Conservation (phyloP, 2,797 vertebrate species). For the Nothura maculosa region DNA sequence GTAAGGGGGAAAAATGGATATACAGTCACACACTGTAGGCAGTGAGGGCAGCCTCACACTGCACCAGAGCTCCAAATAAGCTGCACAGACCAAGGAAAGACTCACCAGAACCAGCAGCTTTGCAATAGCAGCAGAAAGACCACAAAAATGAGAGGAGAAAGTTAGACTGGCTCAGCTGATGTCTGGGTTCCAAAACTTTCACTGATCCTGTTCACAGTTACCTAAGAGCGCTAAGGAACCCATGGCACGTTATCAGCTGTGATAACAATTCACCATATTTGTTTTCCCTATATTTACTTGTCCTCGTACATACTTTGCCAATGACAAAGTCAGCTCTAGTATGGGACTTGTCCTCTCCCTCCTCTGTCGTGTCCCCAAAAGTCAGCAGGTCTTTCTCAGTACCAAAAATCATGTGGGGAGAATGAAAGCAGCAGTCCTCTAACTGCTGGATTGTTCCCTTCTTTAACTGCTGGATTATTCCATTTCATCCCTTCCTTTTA, state of each 20-base stretch:
- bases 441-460: neutral
- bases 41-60: neutral
- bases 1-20: neutral
- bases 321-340: neutral
- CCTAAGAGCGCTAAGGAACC: neutral
- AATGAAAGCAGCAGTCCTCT: neutral
- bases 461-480: neutral
- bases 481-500: neutral
- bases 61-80: accelerated
- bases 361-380: neutral
- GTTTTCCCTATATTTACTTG: neutral
- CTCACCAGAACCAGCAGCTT: neutral
- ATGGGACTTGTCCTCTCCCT: neutral
- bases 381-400: neutral
- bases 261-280: neutral
- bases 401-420: neutral
- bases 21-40: accelerated
- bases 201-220: neutral
- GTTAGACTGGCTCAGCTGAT: neutral
- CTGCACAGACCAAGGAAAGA: neutral
- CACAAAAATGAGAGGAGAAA: neutral
- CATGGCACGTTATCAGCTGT: neutral
- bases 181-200: neutral
- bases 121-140: neutral
- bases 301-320: neutral